Base-by-base conservation (phyloP, 2,888 invertebrate genomes). In the Rhaphigaster nebulosa region DNA sequence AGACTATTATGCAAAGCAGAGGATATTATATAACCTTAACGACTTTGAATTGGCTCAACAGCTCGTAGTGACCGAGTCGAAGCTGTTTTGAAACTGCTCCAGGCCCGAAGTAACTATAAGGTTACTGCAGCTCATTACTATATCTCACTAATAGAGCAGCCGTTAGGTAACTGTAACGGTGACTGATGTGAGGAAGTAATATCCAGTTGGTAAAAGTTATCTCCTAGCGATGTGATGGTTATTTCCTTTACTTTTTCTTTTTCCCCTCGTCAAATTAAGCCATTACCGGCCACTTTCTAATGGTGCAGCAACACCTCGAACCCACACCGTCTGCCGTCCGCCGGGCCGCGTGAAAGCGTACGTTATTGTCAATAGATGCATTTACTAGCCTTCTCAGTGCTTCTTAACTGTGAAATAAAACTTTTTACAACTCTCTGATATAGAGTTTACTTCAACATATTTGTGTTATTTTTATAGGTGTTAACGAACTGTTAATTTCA, bases 211-310 rank as follows among this genome's bases (percentile, higher is more conserved):
- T 41, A 45, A 80, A 20, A 80, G 80, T 12, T 41, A 76, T 23
- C 38, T n/a, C n/a, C n/a, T n/a, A n/a, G n/a, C n/a, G n/a, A 5
- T 29, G 26, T 80, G 80, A 80, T 80, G 38, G n/a, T 80, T 80
- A 80, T 80, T 80, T 80, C n/a, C 45, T 41, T 10, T 1, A 45
- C 80, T 80, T 80, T 80, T 80, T 80, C 80, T 80, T 45, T 70
- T 70, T 70, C 60, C 26, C 45, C 80, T 80, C 80, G 38, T 41
- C 80, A 45, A 80, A 80, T 80, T 41, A 80, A 45, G 80, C 80
- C 80, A 80, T 80, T 80, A 80, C 80, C 12, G 13, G n/a, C 41
- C 80, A 80, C 80, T 80, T 80, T 80, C 80, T 80, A 80, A 80
- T 45, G 80, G 26, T 34, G 34, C 41, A 26, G 45, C 41, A n/a